These are phyloP conservation scores for Plebejus argus DNA, from an alignment of 2,888 invertebrate genomes.

Conservation along the genomic window DNA sequence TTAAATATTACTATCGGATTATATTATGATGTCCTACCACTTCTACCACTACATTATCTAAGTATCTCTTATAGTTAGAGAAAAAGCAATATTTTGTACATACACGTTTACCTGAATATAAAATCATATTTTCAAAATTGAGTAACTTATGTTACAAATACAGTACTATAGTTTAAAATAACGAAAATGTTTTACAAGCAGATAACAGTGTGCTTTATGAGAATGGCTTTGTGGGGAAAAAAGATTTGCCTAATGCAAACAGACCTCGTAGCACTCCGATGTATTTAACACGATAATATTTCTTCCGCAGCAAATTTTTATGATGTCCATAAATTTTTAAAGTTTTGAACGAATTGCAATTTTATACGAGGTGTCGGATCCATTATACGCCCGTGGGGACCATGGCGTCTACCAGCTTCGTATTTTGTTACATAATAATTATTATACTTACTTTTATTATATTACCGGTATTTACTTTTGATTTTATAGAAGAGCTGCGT, in stretches of 20 bases:
- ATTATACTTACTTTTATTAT: background rate
- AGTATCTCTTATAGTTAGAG: too few relatives aligned
- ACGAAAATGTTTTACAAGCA: too few relatives aligned
- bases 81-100: too few relatives aligned
- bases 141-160: too few relatives aligned
- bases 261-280: background rate
- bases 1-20: too few relatives aligned
- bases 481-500: background rate
- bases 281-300: slow-evolving; percentile 2
- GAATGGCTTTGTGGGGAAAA: background rate
- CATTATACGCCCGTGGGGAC: background rate
- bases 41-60: too few relatives aligned
- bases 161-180: too few relatives aligned
- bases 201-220: too few relatives aligned
- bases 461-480: background rate
- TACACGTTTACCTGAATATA: too few relatives aligned
- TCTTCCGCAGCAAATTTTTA: background rate
- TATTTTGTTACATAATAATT: background rate
- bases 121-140: too few relatives aligned
- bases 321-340: slow-evolving; percentile 8
- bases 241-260: background rate
- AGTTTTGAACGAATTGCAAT: background rate
- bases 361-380: slow-evolving; percentile 9
- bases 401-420: background rate
- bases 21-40: too few relatives aligned